Evolutionary conservation across 1,140 invertebrate species (phyloP), one percentile per base, ranked within the genome.

Genomic region (Centruroides sculpturatus): DNA sequence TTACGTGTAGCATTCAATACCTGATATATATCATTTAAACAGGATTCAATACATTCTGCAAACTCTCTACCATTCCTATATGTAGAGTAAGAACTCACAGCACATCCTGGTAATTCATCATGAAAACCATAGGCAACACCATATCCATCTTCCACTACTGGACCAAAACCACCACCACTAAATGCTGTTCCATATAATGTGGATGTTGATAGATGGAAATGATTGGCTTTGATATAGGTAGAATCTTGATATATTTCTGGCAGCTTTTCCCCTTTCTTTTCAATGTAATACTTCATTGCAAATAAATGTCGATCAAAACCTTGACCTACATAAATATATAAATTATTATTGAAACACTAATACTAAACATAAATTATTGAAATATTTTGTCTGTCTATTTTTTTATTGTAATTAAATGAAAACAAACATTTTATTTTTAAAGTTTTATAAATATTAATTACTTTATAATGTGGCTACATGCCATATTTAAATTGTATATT

Each of bases 301-400:
- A 95, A 97, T 56, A 99, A 74, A 77, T 99, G 95, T 36, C 95
- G 78, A 76, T 98, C 95, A 74, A 97, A 98, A 4, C 95, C 95
- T 76, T 98, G 86, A 0, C 86, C 83, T 85, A 66, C 35, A 68
- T 55, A 46, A 11, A n/a, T n/a, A n/a, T n/a, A n/a, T n/a, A n/a
- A n/a, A n/a, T n/a, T n/a, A n/a, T n/a, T n/a, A n/a, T n/a, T n/a
- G n/a, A n/a, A n/a, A n/a, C n/a, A n/a, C n/a, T n/a, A n/a, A n/a
- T n/a, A n/a, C n/a, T n/a, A n/a, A n/a, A n/a, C n/a, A n/a, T n/a
- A n/a, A n/a, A n/a, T n/a, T n/a, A n/a, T n/a, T n/a, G n/a, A n/a
- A n/a, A n/a, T n/a, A n/a, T n/a, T n/a, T n/a, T n/a, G n/a, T n/a
- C n/a, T n/a, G n/a, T n/a, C n/a, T n/a, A n/a, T n/a, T n/a, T n/a